Evolutionary conservation across 2,113 vertebrate species (phyloP), one percentile per base, ranked within the genome.

Genomic region (Thamnaconus septentrionalis): DNA sequence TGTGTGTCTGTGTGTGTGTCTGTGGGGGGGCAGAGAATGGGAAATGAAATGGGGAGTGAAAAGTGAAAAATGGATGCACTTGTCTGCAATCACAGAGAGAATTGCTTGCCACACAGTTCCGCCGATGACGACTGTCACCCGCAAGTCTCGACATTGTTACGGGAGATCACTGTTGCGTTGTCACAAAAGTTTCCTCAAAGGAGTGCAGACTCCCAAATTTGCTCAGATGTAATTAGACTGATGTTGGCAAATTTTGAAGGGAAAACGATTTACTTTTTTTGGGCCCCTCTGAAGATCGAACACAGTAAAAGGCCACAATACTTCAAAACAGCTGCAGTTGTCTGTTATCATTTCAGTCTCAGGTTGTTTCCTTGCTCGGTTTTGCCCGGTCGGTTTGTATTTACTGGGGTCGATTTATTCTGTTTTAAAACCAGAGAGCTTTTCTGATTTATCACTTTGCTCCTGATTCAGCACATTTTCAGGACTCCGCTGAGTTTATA

Each of bases 101-200:
- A 53, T 39, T 3, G 1, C 65, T 70, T 51, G 47, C 53, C 18
- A 71, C 61, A 60, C 65, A 69, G 61, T 79, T 73, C 61, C 58
- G 18, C 18, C 18, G 59, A 61, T 31, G 50, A 64, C 42, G 39
- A 11, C 50, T 18, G 11, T 67, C 66, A 69, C 68, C 74, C 61
- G 63, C 66, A 56, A 51, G 53, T 64, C 56, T 40, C 69, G 56
- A 54, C 51, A 74, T 85, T 63, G 42, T 81, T 73, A 81, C 59
- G 47, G 7, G 51, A 58, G 41, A 67, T 82, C 62, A 69, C 71
- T 82, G 67, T 80, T 75, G 71, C 41, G 59, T 39, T 70, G 69
- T 64, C 69, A 75, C 46, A 42, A 45, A 45, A 45, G 44, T 31
- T 31, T 31, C 18, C 18, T 31, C 18, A 31, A 2, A 31, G 18